phyloP scores from a whole-genome alignment of 2,888 invertebrate species.

The Marronus borbonicus region DNA sequence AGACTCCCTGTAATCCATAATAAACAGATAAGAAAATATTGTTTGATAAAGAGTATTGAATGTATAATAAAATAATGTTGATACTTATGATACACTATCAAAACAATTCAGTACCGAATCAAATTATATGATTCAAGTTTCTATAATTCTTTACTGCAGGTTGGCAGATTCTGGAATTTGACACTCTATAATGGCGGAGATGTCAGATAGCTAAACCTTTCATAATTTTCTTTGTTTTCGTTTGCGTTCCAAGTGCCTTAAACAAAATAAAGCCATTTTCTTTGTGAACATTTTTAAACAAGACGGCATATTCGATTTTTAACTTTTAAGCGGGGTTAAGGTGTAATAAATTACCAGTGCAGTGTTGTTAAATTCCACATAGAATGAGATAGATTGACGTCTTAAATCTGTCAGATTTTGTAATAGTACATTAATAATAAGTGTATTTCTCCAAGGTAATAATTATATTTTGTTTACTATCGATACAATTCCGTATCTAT shows the following conservation, averaged over 20 bases:
- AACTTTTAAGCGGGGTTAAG: constrained; percentile 26
- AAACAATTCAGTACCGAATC: too few species aligned
- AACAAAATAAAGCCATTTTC: constrained; percentile 57
- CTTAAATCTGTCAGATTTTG: constrained; percentile 67
- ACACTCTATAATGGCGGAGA: constrained; percentile 66
- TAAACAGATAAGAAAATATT: background rate
- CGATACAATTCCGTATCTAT: constrained; percentile 8
- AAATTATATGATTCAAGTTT: background rate
- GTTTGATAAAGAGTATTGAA: too few species aligned
- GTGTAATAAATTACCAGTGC: constrained; percentile 57
- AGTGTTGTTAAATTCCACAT: constrained; percentile 67
- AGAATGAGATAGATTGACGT: constrained; percentile 68
- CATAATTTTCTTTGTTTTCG: constrained; percentile 71
- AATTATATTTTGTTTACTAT: constrained; percentile 15
- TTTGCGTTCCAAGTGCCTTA: constrained; percentile 67
- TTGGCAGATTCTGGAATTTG: constrained; percentile 70
- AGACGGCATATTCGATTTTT: constrained; percentile 49
- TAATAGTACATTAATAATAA: constrained; percentile 64
- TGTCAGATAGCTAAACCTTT: constrained; percentile 70
- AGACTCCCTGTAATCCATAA: too few species aligned
- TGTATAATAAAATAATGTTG: too few species aligned
- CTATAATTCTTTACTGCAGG: constrained; percentile 49
- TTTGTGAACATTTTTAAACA: constrained; percentile 48
- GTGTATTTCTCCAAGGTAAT: constrained; percentile 65
- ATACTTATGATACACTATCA: too few species aligned